A percentile compares a stretch with the other conserved stretches of the same genome.
Evolutionary conservation across 2,113 vertebrate species (phyloP).

Genomic region (Syrrhaptes paradoxus): DNA sequence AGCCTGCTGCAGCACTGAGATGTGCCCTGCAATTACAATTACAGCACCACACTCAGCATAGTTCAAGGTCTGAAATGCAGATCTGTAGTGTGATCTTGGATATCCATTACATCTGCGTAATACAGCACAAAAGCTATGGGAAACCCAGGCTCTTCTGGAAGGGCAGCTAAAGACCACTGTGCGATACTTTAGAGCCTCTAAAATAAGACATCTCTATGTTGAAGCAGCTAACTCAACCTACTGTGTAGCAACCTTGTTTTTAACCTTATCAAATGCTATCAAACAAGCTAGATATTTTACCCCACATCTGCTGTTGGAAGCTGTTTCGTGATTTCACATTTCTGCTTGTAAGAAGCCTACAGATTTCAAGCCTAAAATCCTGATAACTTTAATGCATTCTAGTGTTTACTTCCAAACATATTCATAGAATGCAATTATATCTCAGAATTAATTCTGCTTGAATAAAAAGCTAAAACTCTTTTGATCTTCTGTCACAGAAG

Average conservation of each 20-base stretch:
- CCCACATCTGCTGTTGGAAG: not conserved
- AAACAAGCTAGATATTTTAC: not conserved
- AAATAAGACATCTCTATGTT: not conserved
- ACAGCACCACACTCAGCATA: not conserved
- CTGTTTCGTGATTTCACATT: not conserved
- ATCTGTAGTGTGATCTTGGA: not conserved
- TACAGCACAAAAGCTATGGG: not conserved
- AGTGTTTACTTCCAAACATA: not conserved
- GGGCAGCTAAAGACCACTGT: not conserved
- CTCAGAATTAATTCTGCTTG: not conserved
- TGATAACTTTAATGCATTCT: not conserved
- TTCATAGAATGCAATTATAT: not conserved
- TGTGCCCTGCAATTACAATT: not conserved
- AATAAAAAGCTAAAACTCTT: not conserved
- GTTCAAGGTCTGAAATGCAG: not conserved
- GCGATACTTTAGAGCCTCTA: not conserved
- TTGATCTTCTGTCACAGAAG: not conserved
- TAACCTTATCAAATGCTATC: not conserved
- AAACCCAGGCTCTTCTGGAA: not conserved
- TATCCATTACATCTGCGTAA: not conserved
- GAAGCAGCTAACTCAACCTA: not conserved
- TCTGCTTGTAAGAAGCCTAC: not conserved
- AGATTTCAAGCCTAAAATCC: constrained; percentile 1
- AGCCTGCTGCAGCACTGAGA: not conserved
- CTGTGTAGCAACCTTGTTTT: not conserved